phyloP scores from a whole-genome alignment of 2,113 vertebrate species.

The Rhynchopsitta pachyrhyncha region DNA sequence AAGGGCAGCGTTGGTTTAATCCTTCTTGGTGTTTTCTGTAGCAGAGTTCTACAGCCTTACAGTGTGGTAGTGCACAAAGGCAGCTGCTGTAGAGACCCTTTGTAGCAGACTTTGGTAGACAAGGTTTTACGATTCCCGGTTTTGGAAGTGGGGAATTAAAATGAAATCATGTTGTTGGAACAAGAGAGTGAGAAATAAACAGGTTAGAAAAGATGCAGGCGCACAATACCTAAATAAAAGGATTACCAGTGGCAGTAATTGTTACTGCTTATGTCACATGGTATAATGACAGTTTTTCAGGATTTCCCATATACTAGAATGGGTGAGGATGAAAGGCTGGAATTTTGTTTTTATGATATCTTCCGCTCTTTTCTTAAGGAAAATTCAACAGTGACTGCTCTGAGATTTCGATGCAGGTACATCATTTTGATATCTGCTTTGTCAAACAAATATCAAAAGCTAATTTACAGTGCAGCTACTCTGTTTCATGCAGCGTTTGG shows the following conservation, averaged over 20 bases:
- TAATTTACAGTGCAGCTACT: background rate
- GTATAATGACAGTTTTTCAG: background rate
- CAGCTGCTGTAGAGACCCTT: background rate
- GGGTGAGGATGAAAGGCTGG: background rate
- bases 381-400: constrained; percentile 1
- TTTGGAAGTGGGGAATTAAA: background rate
- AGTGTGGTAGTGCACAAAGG: accelerated
- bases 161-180: background rate
- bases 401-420: background rate
- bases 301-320: background rate
- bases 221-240: background rate
- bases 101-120: background rate
- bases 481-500: background rate
- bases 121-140: background rate
- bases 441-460: constrained; percentile 42
- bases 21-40: background rate
- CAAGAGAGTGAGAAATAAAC: background rate
- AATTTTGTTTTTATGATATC: background rate
- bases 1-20: accelerated
- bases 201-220: background rate
- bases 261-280: background rate
- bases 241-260: background rate
- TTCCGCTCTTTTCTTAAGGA: background rate
- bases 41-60: background rate
- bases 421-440: constrained; percentile 24